Evolutionary conservation across 2,797 vertebrate species (phyloP).

Genomic region (Ctenosaura bakeri): DNA sequence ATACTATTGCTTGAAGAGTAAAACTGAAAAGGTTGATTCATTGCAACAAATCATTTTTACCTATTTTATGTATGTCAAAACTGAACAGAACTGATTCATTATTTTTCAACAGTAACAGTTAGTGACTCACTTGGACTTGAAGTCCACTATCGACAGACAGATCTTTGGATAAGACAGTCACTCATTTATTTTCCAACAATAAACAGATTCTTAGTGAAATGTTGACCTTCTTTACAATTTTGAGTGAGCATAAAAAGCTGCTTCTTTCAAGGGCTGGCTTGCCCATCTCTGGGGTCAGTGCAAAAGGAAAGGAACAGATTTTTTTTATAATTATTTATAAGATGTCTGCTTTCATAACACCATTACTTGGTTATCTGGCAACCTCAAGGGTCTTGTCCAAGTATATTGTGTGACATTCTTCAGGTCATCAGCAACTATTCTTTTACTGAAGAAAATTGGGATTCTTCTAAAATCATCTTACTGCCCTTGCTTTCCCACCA

Average conservation of each 20-base stretch:
- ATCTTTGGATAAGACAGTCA: constrained; percentile 24
- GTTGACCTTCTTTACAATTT: constrained; percentile 62
- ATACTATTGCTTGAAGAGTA: not conserved
- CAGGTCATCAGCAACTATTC: constrained; percentile 72
- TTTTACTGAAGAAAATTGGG: constrained; percentile 58
- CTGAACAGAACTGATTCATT: not conserved
- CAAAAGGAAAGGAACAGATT: constrained; percentile 79
- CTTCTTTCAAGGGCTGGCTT: constrained; percentile 66
- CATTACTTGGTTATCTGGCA: constrained; percentile 74
- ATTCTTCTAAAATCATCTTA: constrained; percentile 44
- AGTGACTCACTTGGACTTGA: constrained; percentile 31
- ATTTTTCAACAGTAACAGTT: constrained; percentile 40
- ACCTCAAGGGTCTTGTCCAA: constrained; percentile 69
- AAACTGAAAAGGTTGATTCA: not conserved
- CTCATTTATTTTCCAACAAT: constrained; percentile 51
- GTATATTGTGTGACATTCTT: constrained; percentile 64
- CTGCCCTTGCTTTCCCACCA: not conserved
- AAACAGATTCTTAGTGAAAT: constrained; percentile 61
- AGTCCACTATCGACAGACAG: constrained; percentile 3
- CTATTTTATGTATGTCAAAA: constrained; percentile 23
- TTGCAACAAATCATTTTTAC: not conserved
- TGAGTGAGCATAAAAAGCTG: constrained; percentile 57
- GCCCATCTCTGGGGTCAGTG: constrained; percentile 75
- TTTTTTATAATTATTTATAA: constrained; percentile 84
- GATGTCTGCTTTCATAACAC: constrained; percentile 80